A percentile compares a stretch with the other conserved stretches of the same genome.
phyloP scores from a whole-genome alignment of 2,797 vertebrate species.

The Darevskia nairensis region DNA sequence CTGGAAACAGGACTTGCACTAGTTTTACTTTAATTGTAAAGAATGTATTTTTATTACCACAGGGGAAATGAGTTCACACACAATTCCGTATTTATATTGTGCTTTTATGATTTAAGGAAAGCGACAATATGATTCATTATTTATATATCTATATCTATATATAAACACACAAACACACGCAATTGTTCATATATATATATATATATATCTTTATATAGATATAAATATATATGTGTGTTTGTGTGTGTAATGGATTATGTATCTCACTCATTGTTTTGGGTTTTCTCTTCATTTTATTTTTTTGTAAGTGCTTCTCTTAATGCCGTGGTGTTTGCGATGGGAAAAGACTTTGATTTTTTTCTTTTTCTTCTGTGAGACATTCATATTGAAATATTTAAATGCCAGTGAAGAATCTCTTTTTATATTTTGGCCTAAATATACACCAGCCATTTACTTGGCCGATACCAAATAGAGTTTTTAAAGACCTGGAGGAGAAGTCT shows the following conservation, averaged over 20 bases:
- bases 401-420: conserved; percentile 72
- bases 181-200: conserved; percentile 58
- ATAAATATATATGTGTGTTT: too few relatives aligned
- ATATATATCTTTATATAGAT: conserved; percentile 68
- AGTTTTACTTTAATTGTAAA: conserved; percentile 75
- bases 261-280: conserved; percentile 70
- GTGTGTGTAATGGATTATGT: conserved; percentile 40
- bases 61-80: conserved; percentile 63
- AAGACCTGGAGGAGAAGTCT: conserved; percentile 20
- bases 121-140: conserved; percentile 71
- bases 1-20: conserved; percentile 69
- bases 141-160: conserved; percentile 58
- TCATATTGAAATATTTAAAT: conserved; percentile 77
- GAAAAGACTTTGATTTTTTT: conserved; percentile 65
- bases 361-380: conserved; percentile 66
- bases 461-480: conserved; percentile 37
- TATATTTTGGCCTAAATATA: conserved; percentile 59
- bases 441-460: conserved; percentile 19
- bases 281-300: conserved; percentile 77
- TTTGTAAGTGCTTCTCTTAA: conserved; percentile 78
- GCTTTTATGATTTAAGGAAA: conserved; percentile 72
- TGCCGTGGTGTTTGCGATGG: conserved; percentile 74
- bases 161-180: not conserved
- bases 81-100: conserved; percentile 72
- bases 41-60: conserved; percentile 74